Percentiles rank a stretch among this genome's conserved stretches.
Conservation (phyloP, 2,113 vertebrate species). For the Jacana jacana region DNA sequence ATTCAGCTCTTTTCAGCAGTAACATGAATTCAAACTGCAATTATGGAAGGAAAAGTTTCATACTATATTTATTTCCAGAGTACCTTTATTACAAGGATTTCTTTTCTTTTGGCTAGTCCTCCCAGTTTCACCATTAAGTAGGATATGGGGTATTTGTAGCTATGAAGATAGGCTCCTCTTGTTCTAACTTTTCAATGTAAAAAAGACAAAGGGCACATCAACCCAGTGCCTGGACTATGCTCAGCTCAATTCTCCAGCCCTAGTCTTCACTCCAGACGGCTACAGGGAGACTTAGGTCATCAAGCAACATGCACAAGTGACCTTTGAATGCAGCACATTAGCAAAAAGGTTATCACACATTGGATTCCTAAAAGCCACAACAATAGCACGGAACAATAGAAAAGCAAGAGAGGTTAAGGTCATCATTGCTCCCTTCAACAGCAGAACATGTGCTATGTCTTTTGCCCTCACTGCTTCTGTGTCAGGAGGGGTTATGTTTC, state of each 20-base stretch:
- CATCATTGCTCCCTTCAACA: neutral
- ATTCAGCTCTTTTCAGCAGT: neutral
- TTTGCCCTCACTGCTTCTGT: neutral
- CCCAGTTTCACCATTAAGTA: neutral
- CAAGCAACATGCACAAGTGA: neutral
- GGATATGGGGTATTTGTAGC: neutral
- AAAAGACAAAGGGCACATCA: neutral
- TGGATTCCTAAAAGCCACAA: neutral
- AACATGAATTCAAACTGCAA: neutral
- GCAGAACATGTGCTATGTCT: neutral
- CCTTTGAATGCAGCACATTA: neutral
- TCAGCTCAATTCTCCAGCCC: neutral
- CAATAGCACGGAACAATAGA: neutral
- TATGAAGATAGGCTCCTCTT: neutral
- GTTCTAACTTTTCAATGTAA: neutral
- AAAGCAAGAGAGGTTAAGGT: neutral
- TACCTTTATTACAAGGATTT: neutral
- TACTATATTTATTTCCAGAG: neutral
- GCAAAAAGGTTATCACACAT: neutral
- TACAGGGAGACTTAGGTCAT: neutral
- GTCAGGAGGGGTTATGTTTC: neutral
- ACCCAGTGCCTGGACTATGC: neutral
- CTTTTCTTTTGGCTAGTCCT: neutral
- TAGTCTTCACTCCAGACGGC: neutral
- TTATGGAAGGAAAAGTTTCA: neutral